A percentile compares a stretch with the other conserved stretches of the same genome.
Conservation (phyloP, 2,113 vertebrate species). For the Brachirus orientalis region DNA sequence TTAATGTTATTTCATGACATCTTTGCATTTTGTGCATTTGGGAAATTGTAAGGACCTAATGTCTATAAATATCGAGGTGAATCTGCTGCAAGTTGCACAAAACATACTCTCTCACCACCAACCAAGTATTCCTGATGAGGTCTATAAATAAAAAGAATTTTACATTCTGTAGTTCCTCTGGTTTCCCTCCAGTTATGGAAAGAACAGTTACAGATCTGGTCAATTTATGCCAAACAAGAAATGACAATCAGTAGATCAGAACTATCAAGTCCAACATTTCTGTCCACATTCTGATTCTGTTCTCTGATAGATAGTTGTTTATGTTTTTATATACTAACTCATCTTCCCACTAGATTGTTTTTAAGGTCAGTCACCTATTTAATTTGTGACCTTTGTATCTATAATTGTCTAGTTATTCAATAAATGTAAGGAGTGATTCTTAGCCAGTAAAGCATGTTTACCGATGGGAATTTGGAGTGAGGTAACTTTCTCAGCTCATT, state of each 20-base stretch:
- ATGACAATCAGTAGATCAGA: neutral
- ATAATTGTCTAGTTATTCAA: neutral
- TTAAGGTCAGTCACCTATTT: neutral
- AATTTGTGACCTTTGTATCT: slow-evolving; percentile 9
- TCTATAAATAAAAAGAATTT: neutral
- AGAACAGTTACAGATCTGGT: slow-evolving; percentile 12
- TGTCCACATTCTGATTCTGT: slow-evolving; percentile 13
- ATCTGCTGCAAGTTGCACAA: neutral
- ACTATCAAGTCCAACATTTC: neutral
- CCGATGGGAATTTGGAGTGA: slow-evolving; percentile 47
- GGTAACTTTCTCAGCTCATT: slow-evolving; percentile 56
- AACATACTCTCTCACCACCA: neutral
- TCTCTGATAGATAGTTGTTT: no score
- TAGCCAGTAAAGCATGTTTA: slow-evolving; percentile 40
- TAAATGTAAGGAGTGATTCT: slow-evolving; percentile 3
- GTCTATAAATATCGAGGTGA: slow-evolving; percentile 6
- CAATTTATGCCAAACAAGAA: slow-evolving; percentile 3
- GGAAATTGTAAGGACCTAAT: neutral
- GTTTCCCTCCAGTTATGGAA: neutral
- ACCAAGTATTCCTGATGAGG: neutral
- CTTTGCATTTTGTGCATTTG: slow-evolving; percentile 1
- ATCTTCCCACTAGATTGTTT: slow-evolving; percentile 9
- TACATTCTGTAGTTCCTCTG: slow-evolving; percentile 5
- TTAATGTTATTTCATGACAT: slow-evolving; percentile 60
- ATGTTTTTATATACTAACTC: slow-evolving; percentile 39